Conservation (phyloP, 2,797 vertebrate genomes). For the Pyrrhura leucotis region DNA sequence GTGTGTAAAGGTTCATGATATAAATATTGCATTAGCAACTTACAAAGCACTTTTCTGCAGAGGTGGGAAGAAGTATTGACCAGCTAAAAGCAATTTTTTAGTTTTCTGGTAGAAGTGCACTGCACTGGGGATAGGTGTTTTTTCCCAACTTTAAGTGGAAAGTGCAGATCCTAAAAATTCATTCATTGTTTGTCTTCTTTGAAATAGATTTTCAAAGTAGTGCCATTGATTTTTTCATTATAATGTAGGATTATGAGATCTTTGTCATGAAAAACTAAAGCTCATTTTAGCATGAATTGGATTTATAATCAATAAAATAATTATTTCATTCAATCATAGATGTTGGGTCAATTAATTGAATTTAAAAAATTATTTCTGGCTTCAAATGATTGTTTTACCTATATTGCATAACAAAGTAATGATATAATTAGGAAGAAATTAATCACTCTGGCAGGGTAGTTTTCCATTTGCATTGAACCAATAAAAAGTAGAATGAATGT, state of each 20-base stretch:
- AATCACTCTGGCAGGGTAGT: constrained; percentile 67
- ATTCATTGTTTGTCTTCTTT: not conserved
- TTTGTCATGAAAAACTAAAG: constrained; percentile 65
- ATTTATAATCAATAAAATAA: constrained; percentile 79
- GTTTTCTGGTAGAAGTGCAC: not conserved
- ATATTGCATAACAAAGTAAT: constrained; percentile 73
- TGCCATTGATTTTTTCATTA: constrained; percentile 43
- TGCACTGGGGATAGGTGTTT: not conserved
- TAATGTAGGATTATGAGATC: constrained; percentile 61
- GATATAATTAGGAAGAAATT: constrained; percentile 76
- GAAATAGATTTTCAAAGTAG: constrained; percentile 7
- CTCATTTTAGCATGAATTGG: constrained; percentile 64
- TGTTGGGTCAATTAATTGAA: constrained; percentile 74
- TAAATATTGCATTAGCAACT: not conserved
- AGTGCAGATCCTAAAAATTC: not conserved
- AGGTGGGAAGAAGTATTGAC: not conserved
- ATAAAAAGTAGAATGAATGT: not conserved
- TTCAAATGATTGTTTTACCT: constrained; percentile 73
- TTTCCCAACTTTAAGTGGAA: not conserved
- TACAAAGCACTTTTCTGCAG: not conserved
- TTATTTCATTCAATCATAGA: constrained; percentile 70
- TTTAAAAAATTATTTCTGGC: constrained; percentile 58
- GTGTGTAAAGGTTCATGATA: not conserved
- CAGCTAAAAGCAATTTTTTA: not conserved
- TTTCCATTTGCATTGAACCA: constrained; percentile 22